Conservation (phyloP, 2,113 vertebrate genomes). For the Leptocoma aspasia region DNA sequence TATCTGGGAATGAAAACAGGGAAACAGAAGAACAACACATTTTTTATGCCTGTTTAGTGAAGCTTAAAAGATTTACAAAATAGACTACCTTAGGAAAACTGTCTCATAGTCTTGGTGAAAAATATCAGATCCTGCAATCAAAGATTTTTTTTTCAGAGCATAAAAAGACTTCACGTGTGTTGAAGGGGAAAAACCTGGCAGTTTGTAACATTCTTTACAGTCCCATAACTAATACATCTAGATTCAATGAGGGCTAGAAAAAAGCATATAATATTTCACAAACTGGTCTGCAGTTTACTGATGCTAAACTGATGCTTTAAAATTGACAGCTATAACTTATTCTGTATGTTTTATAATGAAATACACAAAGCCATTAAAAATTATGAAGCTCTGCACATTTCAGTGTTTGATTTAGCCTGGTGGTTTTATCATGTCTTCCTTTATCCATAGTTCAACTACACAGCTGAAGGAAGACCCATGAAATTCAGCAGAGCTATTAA, state of each 20-base stretch:
- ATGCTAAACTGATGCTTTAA: neutral
- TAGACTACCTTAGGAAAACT: neutral
- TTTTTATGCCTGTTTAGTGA: neutral
- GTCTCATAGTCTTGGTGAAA: neutral
- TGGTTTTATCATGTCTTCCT: neutral
- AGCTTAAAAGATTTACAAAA: neutral
- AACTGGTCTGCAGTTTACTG: neutral
- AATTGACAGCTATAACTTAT: neutral
- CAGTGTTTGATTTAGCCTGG: neutral
- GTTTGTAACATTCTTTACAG: neutral
- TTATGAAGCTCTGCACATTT: neutral
- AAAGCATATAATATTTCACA: neutral
- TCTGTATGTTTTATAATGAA: neutral
- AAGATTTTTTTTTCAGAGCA: neutral
- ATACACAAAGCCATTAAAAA: neutral
- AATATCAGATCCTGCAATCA: neutral
- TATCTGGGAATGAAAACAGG: neutral
- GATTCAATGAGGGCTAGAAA: neutral
- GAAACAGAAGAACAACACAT: neutral
- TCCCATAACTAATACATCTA: neutral
- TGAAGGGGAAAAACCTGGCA: neutral
- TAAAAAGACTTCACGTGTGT: neutral
- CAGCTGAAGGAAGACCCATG: neutral
- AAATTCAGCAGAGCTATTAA: neutral
- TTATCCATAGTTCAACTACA: neutral